A percentile compares a stretch with the other conserved stretches of the same genome.
Conservation (phyloP, 2,888 invertebrate species). For the Andricus curvator region DNA sequence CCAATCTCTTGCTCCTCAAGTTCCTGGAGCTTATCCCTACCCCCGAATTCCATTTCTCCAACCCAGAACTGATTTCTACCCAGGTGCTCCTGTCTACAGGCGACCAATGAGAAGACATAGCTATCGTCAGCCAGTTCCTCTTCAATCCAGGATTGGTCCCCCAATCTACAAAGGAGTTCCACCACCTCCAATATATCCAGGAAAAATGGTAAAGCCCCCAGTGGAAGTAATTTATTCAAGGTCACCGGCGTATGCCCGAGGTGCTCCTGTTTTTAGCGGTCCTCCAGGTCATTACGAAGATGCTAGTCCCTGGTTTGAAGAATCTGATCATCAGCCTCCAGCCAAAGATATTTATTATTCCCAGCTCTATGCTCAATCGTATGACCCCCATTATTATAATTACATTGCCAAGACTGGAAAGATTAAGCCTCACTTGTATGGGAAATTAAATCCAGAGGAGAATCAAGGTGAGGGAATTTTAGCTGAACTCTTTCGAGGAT, state of each 20-base stretch:
- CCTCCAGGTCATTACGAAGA: constrained; percentile 64
- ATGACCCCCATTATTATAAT: constrained; percentile 74
- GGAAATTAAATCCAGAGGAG: constrained; percentile 65
- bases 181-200: constrained; percentile 41
- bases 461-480: constrained; percentile 66
- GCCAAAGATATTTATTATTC: constrained; percentile 69
- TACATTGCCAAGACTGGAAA: constrained; percentile 74
- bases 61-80: constrained; percentile 13
- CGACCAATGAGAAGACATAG: constrained; percentile 44
- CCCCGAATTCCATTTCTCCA: constrained; percentile 33
- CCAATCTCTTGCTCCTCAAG: constrained; percentile 32
- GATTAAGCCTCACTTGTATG: constrained; percentile 71
- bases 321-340: constrained; percentile 53
- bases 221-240: constrained; percentile 71
- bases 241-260: constrained; percentile 63
- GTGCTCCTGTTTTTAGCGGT: constrained; percentile 53
- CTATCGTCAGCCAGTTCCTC: constrained; percentile 39
- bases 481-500: constrained; percentile 68
- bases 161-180: constrained; percentile 59
- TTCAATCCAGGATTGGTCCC: constrained; percentile 61
- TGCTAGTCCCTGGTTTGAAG: constrained; percentile 66
- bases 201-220: constrained; percentile 57
- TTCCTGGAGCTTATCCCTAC: background rate
- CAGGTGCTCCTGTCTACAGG: constrained; percentile 11
- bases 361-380: constrained; percentile 72